Conservation (phyloP, 2,888 invertebrate genomes). For the Drosophila cracens region DNA sequence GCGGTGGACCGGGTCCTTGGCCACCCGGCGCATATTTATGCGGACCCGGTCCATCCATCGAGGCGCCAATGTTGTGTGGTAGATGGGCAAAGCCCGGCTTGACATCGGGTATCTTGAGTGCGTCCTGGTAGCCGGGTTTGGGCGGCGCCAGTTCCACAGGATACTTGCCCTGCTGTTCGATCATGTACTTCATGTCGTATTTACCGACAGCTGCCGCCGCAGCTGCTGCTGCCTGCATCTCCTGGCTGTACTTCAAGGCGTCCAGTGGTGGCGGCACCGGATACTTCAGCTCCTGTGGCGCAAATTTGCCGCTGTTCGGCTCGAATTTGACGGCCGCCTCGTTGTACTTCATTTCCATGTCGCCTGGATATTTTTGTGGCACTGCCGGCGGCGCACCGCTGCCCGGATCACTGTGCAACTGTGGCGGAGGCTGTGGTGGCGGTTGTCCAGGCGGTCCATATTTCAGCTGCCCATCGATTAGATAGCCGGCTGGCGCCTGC, state of each 20-base stretch:
- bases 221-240: slow-evolving; percentile 82
- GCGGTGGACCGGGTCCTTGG: slow-evolving; percentile 47
- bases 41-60: slow-evolving; percentile 48
- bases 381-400: slow-evolving; percentile 47
- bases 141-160: slow-evolving; percentile 75
- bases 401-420: slow-evolving; percentile 72
- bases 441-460: slow-evolving; percentile 72
- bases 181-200: slow-evolving; percentile 85
- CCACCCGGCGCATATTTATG: slow-evolving; percentile 70
- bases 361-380: slow-evolving; percentile 82
- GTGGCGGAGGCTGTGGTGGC: slow-evolving; percentile 67
- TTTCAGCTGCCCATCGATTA: slow-evolving; percentile 81
- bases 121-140: slow-evolving; percentile 78
- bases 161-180: slow-evolving; percentile 82
- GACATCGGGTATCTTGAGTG: slow-evolving; percentile 83
- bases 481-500: slow-evolving; percentile 76
- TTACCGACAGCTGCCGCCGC: slow-evolving; percentile 77
- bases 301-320: slow-evolving; percentile 73
- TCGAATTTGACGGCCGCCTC: slow-evolving; percentile 82
- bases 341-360: slow-evolving; percentile 83
- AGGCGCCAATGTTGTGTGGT: slow-evolving; percentile 65
- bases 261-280: slow-evolving; percentile 83
- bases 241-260: slow-evolving; percentile 83
- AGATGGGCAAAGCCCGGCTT: slow-evolving; percentile 79
- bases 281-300: slow-evolving; percentile 85